Evolutionary conservation across 92 coral and sea anemone species (phyloP), one percentile per base, ranked within the genome.

Genomic region (Phenganax marumi): DNA sequence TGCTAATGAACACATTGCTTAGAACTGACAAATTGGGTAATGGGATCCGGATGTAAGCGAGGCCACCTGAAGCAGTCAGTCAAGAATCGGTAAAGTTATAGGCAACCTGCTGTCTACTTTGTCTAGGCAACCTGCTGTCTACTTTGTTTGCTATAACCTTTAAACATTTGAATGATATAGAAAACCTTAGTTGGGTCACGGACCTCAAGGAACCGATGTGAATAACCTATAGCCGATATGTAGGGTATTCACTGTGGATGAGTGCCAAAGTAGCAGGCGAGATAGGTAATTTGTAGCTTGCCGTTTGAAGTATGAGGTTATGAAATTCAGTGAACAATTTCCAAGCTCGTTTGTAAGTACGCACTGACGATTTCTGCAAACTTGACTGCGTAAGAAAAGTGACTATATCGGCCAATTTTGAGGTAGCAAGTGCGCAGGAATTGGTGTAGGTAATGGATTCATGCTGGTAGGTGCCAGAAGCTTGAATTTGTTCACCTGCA

Each of bases 1-100:
- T 73, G 90, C 92, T 18, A 86, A 23, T 52, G 92, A 60, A n/a
- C 77, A 74, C 83, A 82, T 81, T 17, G 86, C 86, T 65, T 64
- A n/a, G 39, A 81, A 81, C 46, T 62, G 82, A 66, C 75, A 62
- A 18, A 81, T 76, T 16, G 49, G 75, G 54, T 81, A 86, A 72
- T 71, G 65, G 11, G 74, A 81, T 39, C 54, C 60, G 33, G 88
- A n/a, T n/a, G n/a, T n/a, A n/a, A n/a, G n/a, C n/a, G n/a, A n/a
- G n/a, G n/a, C n/a, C n/a, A n/a, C n/a, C n/a, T n/a, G n/a, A n/a
- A n/a, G n/a, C n/a, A n/a, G n/a, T n/a, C n/a, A n/a, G n/a, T n/a
- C n/a, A n/a, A 60, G 53, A 86, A 79, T 33, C 11, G 74, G 50
- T 22, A 48, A 33, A 10, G 74, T 33, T 24, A 68, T 48, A 68